A percentile compares a stretch with the other conserved stretches of the same genome.
Evolutionary conservation across 2,113 vertebrate species (phyloP).

Genomic region (Rhineura floridana): DNA sequence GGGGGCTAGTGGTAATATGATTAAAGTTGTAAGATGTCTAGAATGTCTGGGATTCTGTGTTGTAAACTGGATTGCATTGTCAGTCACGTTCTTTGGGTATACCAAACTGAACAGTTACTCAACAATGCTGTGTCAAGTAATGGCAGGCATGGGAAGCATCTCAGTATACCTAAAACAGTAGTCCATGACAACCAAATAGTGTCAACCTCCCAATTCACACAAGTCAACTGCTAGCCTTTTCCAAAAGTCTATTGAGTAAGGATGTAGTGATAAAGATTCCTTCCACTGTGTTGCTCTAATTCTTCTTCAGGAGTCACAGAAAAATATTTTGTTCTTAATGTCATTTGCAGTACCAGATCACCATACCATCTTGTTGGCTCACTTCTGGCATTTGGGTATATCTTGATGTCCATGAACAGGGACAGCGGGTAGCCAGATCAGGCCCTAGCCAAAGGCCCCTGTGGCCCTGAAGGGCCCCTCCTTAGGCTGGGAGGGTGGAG

Average conservation of each 20-base stretch:
- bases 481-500: too few species aligned
- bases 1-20: not conserved
- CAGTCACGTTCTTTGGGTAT: not conserved
- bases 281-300: not conserved
- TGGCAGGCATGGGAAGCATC: not conserved
- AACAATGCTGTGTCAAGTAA: not conserved
- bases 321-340: not conserved
- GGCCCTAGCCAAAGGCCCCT: too few species aligned
- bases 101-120: not conserved
- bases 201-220: not conserved
- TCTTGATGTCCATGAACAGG: not conserved
- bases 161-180: not conserved
- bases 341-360: not conserved
- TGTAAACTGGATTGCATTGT: not conserved
- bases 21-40: not conserved
- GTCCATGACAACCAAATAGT: not conserved
- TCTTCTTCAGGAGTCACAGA: not conserved
- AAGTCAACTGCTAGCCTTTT: not conserved
- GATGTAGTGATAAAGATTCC: not conserved
- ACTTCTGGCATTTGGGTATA: not conserved
- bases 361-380: not conserved
- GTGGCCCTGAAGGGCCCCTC: too few species aligned
- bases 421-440: too few species aligned
- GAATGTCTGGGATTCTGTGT: not conserved
- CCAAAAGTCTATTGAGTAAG: not conserved